Evolutionary conservation across 2,888 invertebrate species (phyloP).

Genomic region (Lordiphosa fenestrarum): DNA sequence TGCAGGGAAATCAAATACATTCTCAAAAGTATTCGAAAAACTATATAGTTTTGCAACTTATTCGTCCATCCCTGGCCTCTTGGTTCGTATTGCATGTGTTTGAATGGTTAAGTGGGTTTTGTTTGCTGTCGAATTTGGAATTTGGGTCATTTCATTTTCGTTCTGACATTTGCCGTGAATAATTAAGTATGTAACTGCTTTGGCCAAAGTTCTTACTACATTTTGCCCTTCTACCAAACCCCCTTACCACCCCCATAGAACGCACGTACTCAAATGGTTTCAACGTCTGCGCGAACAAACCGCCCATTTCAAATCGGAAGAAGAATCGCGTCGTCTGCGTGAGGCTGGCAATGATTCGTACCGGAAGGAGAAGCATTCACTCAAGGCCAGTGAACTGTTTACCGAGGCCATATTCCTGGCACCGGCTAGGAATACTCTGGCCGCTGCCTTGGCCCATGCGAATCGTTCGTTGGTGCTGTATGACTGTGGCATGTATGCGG

Average conservation of each 20-base stretch:
- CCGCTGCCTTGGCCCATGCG: slow-evolving; percentile 66
- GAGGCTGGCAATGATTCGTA: slow-evolving; percentile 67
- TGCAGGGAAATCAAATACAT: too few species aligned
- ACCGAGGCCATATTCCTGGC: slow-evolving; percentile 67
- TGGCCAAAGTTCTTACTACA: neutral
- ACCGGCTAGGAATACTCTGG: slow-evolving; percentile 56
- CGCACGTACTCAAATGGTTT: slow-evolving; percentile 69
- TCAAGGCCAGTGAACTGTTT: slow-evolving; percentile 65
- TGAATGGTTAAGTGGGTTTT: slow-evolving; percentile 41
- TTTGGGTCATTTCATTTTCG: slow-evolving; percentile 37
- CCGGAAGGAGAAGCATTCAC: slow-evolving; percentile 62
- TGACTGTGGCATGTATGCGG: slow-evolving; percentile 66
- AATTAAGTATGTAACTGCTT: slow-evolving; percentile 27
- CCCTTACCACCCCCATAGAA: slow-evolving; percentile 25
- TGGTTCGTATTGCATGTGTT: slow-evolving; percentile 28
- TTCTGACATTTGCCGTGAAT: slow-evolving; percentile 42
- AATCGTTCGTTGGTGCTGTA: slow-evolving; percentile 64
- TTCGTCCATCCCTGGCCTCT: slow-evolving; percentile 4
- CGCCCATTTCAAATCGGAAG: slow-evolving; percentile 63
- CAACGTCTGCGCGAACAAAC: slow-evolving; percentile 64
- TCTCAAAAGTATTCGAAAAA: too few species aligned
- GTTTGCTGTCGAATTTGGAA: slow-evolving; percentile 35
- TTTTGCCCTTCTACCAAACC: neutral
- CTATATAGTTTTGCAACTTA: neutral
- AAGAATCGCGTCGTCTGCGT: slow-evolving; percentile 62